Conservation (phyloP, 2,113 vertebrate genomes). For the Gopherus flavomarginatus region DNA sequence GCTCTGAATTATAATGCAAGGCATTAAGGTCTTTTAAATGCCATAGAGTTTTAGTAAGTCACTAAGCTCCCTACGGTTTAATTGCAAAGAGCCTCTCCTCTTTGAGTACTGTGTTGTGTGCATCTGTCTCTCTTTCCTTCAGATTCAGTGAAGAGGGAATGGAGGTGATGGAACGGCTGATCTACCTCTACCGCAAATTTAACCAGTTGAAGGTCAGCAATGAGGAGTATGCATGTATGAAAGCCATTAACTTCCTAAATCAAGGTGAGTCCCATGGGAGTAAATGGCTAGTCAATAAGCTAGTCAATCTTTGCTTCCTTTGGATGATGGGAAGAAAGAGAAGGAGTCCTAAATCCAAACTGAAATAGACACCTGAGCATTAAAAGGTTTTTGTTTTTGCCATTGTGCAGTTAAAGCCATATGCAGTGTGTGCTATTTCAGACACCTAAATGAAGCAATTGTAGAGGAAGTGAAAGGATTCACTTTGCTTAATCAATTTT, state of each 20-base stretch:
- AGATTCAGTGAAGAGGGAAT: constrained; percentile 97
- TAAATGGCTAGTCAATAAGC: neutral
- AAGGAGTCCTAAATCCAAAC: neutral
- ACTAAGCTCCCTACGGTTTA: neutral
- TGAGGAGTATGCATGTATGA: constrained; percentile 98
- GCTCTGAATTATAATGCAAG: neutral
- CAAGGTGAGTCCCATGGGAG: constrained; percentile 85
- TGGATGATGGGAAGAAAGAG: neutral
- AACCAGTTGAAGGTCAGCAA: constrained; percentile 97
- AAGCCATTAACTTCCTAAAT: constrained; percentile 99
- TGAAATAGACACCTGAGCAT: accelerated
- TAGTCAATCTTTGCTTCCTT: neutral
- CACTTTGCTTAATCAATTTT: constrained; percentile 60
- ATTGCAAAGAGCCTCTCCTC: accelerated
- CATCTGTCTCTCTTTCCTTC: neutral
- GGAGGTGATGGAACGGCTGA: constrained; percentile 98
- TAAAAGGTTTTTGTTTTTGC: neutral
- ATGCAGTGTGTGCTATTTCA: accelerated
- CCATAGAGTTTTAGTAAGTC: neutral
- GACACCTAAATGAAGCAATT: constrained; percentile 16
- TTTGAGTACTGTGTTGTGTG: neutral
- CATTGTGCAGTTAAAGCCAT: neutral
- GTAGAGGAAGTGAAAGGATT: constrained; percentile 56
- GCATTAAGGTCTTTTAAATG: neutral
- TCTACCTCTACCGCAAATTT: constrained; percentile 98